phyloP scores from a whole-genome alignment of 1,140 invertebrate species.

The Scylla paramamosain region DNA sequence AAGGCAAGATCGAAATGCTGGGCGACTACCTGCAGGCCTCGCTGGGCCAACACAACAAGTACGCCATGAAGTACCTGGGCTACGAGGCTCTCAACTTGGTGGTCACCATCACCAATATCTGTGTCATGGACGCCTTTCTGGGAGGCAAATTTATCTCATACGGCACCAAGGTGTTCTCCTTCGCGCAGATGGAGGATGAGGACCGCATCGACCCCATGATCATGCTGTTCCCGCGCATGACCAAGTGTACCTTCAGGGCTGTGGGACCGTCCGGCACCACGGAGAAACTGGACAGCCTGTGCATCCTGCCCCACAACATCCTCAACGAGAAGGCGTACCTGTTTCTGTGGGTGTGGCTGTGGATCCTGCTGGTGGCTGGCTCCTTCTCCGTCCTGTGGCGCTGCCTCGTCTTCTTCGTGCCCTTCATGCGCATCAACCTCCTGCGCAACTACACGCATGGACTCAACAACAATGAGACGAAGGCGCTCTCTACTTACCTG shows the following conservation, averaged over 20 bases:
- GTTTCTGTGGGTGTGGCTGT: slow-evolving; percentile 79
- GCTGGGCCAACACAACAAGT: background rate
- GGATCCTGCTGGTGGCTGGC: slow-evolving; percentile 74
- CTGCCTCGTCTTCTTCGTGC: background rate
- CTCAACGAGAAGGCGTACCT: slow-evolving; percentile 79
- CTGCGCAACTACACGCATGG: background rate
- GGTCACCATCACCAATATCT: background rate
- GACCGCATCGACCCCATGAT: slow-evolving; percentile 51
- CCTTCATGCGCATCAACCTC: background rate
- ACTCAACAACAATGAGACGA: background rate
- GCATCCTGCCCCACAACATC: slow-evolving; percentile 78
- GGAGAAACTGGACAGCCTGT: slow-evolving; percentile 78
- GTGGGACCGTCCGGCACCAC: slow-evolving; percentile 77
- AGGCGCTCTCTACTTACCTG: background rate
- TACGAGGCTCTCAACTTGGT: background rate
- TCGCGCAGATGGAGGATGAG: slow-evolving; percentile 33
- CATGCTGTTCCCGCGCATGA: slow-evolving; percentile 72
- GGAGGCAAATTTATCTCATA: background rate
- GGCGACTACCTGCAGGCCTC: background rate
- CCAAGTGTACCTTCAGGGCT: slow-evolving; percentile 74
- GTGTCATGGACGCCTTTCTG: background rate
- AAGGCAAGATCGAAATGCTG: background rate
- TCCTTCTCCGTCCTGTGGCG: background rate
- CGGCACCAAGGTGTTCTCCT: slow-evolving; percentile 35
- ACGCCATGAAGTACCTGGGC: background rate